phyloP scores from a whole-genome alignment of 1,140 invertebrate species.

The Drosophila micromelanica region DNA sequence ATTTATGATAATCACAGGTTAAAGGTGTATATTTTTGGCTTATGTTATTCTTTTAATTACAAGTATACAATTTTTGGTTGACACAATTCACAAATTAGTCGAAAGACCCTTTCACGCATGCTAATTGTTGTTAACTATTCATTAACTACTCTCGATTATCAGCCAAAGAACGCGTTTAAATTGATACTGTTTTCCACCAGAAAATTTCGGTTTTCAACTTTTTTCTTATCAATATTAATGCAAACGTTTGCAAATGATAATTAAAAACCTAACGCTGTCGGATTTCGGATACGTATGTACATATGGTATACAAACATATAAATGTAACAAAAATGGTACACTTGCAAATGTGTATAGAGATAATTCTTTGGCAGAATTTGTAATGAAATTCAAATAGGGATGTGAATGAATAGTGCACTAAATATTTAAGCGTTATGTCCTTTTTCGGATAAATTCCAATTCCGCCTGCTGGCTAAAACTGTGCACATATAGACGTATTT shows the following conservation, averaged over 20 bases:
- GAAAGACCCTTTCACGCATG: conserved; percentile 5
- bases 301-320: background rate
- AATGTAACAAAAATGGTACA: background rate
- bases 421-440: conserved; percentile 14
- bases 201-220: conserved; percentile 24
- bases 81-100: too few relatives aligned
- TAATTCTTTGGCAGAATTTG: conserved; percentile 12
- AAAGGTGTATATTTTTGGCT: too few relatives aligned
- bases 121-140: background rate
- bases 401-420: background rate
- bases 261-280: conserved; percentile 17
- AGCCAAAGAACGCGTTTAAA: background rate
- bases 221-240: conserved; percentile 28
- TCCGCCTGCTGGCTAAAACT: background rate
- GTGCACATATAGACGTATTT: background rate
- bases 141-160: background rate
- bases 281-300: background rate
- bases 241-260: conserved; percentile 39
- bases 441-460: conserved; percentile 7
- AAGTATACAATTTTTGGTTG: too few relatives aligned
- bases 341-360: background rate
- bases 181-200: background rate
- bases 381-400: conserved; percentile 24
- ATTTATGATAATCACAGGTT: too few relatives aligned
- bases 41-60: too few relatives aligned